These are phyloP conservation scores for Pemphredon lugubris DNA, from an alignment of 2,888 invertebrate species.

Conservation along the genomic window DNA sequence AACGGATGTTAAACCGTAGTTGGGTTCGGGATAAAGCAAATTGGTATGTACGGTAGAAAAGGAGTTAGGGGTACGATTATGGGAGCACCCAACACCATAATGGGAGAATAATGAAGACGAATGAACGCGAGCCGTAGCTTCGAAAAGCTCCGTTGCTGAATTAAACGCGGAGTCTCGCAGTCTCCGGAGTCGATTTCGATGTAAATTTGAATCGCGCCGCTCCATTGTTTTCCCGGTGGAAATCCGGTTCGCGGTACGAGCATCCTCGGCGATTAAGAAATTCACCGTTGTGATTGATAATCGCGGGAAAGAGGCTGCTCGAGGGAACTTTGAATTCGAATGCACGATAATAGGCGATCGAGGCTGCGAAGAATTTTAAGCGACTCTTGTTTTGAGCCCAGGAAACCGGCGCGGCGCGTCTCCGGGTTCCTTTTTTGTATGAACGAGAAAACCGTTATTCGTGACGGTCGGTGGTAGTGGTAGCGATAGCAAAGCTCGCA, in stretches of 20 bases:
- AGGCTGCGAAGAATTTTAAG: no score
- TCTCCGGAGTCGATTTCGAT: conserved; percentile 39
- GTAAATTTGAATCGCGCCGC: conserved; percentile 22
- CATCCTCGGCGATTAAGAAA: conserved; percentile 24
- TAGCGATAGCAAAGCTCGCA: no score
- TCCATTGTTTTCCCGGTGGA: conserved; percentile 25
- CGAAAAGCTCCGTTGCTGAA: conserved; percentile 26
- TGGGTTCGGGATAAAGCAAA: no score
- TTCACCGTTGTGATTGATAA: conserved; percentile 10
- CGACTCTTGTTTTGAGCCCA: no score
- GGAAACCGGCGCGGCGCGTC: no score
- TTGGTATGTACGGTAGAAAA: conserved; percentile 8
- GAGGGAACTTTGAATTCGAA: not conserved
- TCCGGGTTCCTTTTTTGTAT: no score
- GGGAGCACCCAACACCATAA: no score
- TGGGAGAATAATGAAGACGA: conserved; percentile 55
- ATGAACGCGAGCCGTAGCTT: conserved; percentile 26
- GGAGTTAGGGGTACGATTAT: not conserved
- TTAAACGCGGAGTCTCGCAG: conserved; percentile 17
- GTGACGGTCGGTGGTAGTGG: no score
- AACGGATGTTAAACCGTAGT: no score
- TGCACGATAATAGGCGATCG: not conserved
- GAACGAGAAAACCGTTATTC: no score
- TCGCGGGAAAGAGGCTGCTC: not conserved
- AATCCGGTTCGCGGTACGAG: not conserved